A percentile compares a stretch with the other conserved stretches of the same genome.
These are phyloP conservation scores for Zeuzera pyrina DNA, from an alignment of 2,888 invertebrate genomes.

Conservation along the genomic window DNA sequence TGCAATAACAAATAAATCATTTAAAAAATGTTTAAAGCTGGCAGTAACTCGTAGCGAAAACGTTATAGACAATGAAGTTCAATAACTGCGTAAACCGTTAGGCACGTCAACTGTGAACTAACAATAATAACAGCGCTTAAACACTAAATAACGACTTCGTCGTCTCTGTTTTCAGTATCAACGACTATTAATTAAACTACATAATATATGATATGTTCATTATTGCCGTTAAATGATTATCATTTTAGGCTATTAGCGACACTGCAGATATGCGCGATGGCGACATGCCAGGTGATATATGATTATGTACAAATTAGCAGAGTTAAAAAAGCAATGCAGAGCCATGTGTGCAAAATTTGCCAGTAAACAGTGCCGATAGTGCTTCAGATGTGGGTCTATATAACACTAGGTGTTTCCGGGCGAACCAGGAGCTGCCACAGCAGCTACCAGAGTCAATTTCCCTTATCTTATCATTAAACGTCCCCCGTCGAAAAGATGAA, in stretches of 20 bases:
- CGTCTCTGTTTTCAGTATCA: constrained; percentile 33
- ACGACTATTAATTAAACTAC: constrained; percentile 33
- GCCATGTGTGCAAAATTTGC: constrained; percentile 10
- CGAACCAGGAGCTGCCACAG: constrained; percentile 48
- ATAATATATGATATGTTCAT: constrained; percentile 59
- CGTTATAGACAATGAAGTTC: too few species aligned
- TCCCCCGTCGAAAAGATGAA: constrained; percentile 62
- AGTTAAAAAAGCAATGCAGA: constrained; percentile 11
- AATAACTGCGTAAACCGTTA: too few species aligned
- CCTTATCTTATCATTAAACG: constrained; percentile 64
- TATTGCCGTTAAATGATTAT: constrained; percentile 46
- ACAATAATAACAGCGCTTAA: constrained; percentile 27
- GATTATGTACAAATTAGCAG: constrained; percentile 28
- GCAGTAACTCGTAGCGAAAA: too few species aligned
- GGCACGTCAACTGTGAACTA: constrained; percentile 30
- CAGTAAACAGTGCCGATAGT: constrained; percentile 18
- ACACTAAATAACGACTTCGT: constrained; percentile 52
- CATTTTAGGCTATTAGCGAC: constrained; percentile 22
- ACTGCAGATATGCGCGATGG: constrained; percentile 33
- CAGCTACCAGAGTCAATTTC: constrained; percentile 70
- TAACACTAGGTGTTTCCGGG: constrained; percentile 53
- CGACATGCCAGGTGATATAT: constrained; percentile 44
- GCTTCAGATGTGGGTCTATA: constrained; percentile 38
- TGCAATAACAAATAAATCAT: too few species aligned
- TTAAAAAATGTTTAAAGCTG: too few species aligned